phyloP scores from a whole-genome alignment of 1,140 invertebrate species.

The Drosophila ficusphila region DNA sequence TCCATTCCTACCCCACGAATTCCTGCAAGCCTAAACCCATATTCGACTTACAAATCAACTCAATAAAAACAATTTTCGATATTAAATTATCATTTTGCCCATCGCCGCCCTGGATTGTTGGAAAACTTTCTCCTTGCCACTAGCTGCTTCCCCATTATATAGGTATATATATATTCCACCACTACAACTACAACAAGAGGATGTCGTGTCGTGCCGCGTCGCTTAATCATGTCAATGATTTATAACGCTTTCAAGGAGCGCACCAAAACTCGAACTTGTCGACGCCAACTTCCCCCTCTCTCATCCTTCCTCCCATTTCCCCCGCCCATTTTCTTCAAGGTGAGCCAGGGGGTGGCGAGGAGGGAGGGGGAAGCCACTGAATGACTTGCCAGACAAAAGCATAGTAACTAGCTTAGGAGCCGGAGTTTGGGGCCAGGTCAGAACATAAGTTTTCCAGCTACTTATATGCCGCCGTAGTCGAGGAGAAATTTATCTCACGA shows the following conservation, averaged over 20 bases:
- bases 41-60: slow-evolving; percentile 60
- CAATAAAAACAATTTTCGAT: slow-evolving; percentile 80
- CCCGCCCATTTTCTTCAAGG: slow-evolving; percentile 6
- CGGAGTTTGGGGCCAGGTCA: slow-evolving; percentile 23
- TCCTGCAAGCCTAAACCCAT: background rate
- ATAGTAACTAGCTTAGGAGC: slow-evolving; percentile 41
- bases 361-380: slow-evolving; percentile 4
- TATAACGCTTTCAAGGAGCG: slow-evolving; percentile 81
- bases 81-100: slow-evolving; percentile 75
- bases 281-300: slow-evolving; percentile 51
- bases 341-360: slow-evolving; percentile 5
- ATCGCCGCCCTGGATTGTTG: background rate
- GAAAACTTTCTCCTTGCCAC: slow-evolving; percentile 28
- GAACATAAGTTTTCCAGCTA: slow-evolving; percentile 79
- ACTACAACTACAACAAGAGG: slow-evolving; percentile 68
- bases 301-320: background rate
- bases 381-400: slow-evolving; percentile 64
- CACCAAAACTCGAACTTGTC: slow-evolving; percentile 77
- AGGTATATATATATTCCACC: background rate
- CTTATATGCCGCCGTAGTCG: slow-evolving; percentile 63
- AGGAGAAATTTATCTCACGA: slow-evolving; percentile 73
- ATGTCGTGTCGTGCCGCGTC: slow-evolving; percentile 78
- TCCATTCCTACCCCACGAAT: no score
- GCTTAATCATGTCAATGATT: slow-evolving; percentile 83
- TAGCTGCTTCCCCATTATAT: background rate